Evolutionary conservation across 2,113 vertebrate species (phyloP).

Genomic region (Xenopus tropicalis): DNA sequence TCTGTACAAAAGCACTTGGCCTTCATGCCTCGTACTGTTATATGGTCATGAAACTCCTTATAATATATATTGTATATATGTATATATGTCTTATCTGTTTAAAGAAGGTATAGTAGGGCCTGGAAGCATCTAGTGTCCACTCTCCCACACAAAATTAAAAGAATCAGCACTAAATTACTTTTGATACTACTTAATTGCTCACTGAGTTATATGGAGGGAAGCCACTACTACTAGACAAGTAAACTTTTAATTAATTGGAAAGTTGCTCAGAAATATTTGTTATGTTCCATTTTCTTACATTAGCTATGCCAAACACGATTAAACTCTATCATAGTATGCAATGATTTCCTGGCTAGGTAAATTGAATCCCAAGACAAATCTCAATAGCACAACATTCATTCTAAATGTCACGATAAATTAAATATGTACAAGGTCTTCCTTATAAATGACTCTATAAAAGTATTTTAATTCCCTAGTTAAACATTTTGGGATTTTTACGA

Average conservation of each 20-base stretch:
- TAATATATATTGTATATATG: too few relatives aligned
- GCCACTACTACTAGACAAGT: background rate
- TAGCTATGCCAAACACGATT: background rate
- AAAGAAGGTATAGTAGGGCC: too few relatives aligned
- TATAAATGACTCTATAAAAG: constrained; percentile 5
- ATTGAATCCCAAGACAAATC: constrained; percentile 7
- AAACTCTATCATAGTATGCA: background rate
- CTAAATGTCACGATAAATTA: constrained; percentile 23
- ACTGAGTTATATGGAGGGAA: too few relatives aligned
- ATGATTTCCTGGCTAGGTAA: background rate
- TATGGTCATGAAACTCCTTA: too few relatives aligned
- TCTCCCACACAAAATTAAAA: too few relatives aligned
- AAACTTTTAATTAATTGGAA: constrained; percentile 3
- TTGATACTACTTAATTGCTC: too few relatives aligned
- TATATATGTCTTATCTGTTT: too few relatives aligned
- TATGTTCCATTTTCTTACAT: background rate
- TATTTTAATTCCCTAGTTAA: constrained; percentile 1
- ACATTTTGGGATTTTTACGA: constrained; percentile 6
- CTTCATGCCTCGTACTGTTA: too few relatives aligned
- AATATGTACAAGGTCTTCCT: constrained; percentile 17
- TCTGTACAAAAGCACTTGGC: too few relatives aligned
- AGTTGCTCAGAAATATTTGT: background rate
- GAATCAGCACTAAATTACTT: too few relatives aligned
- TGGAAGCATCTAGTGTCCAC: too few relatives aligned
- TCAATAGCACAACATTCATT: background rate